phyloP scores from a whole-genome alignment of 1,140 invertebrate species.

The Sminthurides bifidus region DNA sequence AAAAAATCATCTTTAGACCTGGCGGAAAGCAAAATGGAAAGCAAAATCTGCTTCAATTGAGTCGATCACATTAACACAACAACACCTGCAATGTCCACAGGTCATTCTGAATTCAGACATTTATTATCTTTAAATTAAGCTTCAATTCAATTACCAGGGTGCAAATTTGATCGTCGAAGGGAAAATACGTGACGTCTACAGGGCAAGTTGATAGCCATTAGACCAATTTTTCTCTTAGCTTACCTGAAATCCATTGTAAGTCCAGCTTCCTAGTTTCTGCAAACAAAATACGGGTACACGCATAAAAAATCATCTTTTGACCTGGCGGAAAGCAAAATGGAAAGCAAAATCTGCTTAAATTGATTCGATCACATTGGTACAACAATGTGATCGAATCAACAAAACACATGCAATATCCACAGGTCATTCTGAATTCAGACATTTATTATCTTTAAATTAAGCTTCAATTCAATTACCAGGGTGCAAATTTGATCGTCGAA shows the following conservation, averaged over 20 bases:
- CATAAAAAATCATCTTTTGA: background rate
- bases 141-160: constrained; percentile 36
- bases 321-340: background rate
- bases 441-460: too few species aligned
- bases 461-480: constrained; percentile 36
- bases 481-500: constrained; percentile 49
- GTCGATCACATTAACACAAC: background rate
- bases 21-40: background rate
- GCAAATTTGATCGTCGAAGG: constrained; percentile 50
- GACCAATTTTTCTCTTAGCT: too few species aligned
- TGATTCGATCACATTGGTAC: background rate
- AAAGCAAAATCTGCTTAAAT: background rate
- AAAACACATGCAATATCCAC: background rate
- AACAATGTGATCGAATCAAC: background rate
- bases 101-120: background rate
- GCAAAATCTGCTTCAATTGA: background rate
- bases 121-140: too few species aligned
- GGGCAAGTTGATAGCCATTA: too few species aligned
- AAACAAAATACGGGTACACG: constrained; percentile 32
- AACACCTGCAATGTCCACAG: background rate
- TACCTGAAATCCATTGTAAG: constrained; percentile 47
- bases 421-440: background rate
- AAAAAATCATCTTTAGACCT: background rate
- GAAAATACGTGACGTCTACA: constrained; percentile 48
- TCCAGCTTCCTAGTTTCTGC: constrained; percentile 44